Evolutionary conservation across 2,797 vertebrate genomes (phyloP).

Genomic region (Alosa sapidissima): DNA sequence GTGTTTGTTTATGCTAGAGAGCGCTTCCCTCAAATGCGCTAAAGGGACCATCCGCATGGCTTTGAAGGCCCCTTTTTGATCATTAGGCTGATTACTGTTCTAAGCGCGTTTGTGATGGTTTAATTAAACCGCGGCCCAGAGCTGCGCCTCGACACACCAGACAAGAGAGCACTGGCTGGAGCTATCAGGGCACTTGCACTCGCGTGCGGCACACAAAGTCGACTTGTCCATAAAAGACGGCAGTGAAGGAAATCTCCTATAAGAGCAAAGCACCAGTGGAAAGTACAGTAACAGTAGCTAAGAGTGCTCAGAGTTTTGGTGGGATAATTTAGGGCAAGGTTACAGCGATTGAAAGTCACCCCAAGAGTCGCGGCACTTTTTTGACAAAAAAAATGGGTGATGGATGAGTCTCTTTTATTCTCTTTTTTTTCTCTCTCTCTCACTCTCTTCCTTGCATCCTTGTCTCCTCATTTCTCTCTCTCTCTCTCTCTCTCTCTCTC

Average conservation of each 20-base stretch:
- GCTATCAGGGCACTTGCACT: constrained; percentile 42
- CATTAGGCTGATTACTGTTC: constrained; percentile 59
- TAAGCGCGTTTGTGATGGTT: constrained; percentile 59
- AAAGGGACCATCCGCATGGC: constrained; percentile 50
- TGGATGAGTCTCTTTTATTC: constrained; percentile 50
- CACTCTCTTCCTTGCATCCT: neutral
- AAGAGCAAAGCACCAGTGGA: constrained; percentile 39
- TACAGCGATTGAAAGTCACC: constrained; percentile 57
- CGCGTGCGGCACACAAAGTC: neutral
- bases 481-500: neutral
- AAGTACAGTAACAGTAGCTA: constrained; percentile 46
- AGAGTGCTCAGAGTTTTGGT: neutral
- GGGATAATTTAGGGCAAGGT: constrained; percentile 60
- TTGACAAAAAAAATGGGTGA: constrained; percentile 52
- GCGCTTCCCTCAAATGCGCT: constrained; percentile 46
- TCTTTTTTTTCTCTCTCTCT: constrained; percentile 29
- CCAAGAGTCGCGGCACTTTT: constrained; percentile 42
- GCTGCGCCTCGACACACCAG: constrained; percentile 38
- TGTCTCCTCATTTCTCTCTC: neutral
- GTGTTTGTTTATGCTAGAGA: constrained; percentile 53
- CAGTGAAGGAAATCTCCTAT: constrained; percentile 30
- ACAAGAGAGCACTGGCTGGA: constrained; percentile 42
- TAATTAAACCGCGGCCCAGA: constrained; percentile 57
- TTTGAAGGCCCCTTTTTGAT: constrained; percentile 59
- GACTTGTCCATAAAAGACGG: constrained; percentile 21